Conservation (phyloP, 2,113 vertebrate genomes). For the Gymnogyps californianus region DNA sequence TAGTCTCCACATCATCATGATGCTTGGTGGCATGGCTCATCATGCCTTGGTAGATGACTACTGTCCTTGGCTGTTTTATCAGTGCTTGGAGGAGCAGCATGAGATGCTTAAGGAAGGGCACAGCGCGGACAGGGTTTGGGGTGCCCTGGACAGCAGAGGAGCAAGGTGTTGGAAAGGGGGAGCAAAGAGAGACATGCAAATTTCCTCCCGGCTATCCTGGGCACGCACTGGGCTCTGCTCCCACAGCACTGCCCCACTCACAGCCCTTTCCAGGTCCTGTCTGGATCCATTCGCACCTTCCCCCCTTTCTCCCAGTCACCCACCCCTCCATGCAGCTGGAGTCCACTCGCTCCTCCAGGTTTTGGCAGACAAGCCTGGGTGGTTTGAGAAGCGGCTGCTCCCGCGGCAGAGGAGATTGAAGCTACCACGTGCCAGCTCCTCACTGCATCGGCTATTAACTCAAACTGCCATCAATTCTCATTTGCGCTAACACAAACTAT, state of each 20-base stretch:
- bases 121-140: background rate
- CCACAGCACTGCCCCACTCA: background rate
- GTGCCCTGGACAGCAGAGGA: background rate
- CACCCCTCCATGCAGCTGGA: background rate
- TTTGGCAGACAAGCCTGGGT: background rate
- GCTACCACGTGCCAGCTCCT: background rate
- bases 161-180: background rate
- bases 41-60: fast-evolving
- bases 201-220: background rate
- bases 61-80: background rate
- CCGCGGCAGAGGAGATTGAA: background rate
- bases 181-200: background rate
- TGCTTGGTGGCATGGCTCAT: background rate
- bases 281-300: background rate
- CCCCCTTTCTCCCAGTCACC: background rate
- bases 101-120: background rate
- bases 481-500: background rate
- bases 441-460: background rate
- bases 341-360: fast-evolving
- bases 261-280: background rate
- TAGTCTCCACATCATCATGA: background rate
- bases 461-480: background rate
- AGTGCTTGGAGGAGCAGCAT: background rate
- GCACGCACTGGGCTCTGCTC: background rate
- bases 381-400: background rate